Percentiles rank a stretch among this genome's conserved stretches.
phyloP scores from a whole-genome alignment of 2,113 vertebrate species.

The Saccopteryx bilineata region DNA sequence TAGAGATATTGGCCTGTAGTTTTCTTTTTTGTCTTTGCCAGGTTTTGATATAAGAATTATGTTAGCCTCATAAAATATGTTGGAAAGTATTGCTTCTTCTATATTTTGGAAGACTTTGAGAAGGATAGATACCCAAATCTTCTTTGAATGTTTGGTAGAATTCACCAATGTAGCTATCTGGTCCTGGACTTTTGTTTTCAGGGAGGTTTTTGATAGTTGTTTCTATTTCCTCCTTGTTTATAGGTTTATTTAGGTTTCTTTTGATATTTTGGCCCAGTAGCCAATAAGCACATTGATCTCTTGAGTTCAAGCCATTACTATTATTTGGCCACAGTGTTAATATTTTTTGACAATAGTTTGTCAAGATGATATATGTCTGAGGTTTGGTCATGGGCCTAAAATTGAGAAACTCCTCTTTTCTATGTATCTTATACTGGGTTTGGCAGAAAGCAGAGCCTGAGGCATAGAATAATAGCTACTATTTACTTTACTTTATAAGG shows the following conservation, averaged over 20 bases:
- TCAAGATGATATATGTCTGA: background rate
- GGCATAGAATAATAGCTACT: background rate
- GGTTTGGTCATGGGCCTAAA: background rate
- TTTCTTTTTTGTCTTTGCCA: no score
- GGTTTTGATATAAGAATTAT: no score
- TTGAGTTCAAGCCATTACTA: background rate
- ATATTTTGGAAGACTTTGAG: no score
- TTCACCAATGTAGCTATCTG: no score
- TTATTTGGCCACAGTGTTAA: background rate
- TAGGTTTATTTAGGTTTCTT: background rate
- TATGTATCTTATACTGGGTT: background rate
- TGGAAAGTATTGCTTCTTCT: no score
- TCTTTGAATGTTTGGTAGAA: no score
- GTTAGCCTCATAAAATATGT: no score
- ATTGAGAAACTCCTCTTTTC: background rate
- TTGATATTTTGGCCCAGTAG: background rate
- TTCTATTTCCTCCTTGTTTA: no score
- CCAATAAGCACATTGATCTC: background rate
- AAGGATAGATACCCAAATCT: no score
- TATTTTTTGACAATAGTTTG: background rate
- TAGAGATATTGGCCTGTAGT: no score
- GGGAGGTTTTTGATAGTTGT: no score
- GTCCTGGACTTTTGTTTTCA: no score
- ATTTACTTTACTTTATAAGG: background rate
- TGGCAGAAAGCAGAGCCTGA: background rate